Conservation (phyloP, 2,888 invertebrate species). For the Sesamia inferens region DNA sequence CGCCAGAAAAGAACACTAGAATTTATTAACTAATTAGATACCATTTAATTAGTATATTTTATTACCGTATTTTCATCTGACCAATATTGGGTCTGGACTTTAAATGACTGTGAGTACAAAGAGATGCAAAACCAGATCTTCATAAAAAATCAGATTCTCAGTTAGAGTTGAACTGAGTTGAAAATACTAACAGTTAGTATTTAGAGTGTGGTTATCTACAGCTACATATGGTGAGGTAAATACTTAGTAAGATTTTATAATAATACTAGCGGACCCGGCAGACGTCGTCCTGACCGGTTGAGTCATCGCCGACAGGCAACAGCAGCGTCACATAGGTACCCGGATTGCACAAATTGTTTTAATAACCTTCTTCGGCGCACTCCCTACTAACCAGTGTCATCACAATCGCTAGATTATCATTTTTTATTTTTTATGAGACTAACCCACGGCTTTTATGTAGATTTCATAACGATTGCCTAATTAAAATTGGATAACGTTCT, state of each 20-base stretch:
- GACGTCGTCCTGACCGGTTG: no score
- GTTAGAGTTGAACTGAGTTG: neutral
- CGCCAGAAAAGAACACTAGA: no score
- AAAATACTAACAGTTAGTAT: slow-evolving; percentile 34
- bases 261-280: neutral
- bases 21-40: neutral
- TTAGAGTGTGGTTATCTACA: neutral
- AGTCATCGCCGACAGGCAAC: no score
- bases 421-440: neutral
- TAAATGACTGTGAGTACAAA: neutral
- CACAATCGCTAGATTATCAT: neutral
- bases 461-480: neutral
- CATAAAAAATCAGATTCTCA: neutral
- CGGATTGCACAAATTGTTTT: neutral
- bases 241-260: neutral
- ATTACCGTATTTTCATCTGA: no score
- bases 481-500: neutral
- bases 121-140: neutral
- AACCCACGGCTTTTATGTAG: neutral
- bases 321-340: neutral
- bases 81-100: no score
- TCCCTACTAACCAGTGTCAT: neutral
- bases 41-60: neutral
- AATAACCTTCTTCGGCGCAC: neutral
- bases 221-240: neutral